Base-by-base conservation (phyloP, 30 jellyfish, hydroid and myxozoan genomes). In the Pelagia noctiluca region DNA sequence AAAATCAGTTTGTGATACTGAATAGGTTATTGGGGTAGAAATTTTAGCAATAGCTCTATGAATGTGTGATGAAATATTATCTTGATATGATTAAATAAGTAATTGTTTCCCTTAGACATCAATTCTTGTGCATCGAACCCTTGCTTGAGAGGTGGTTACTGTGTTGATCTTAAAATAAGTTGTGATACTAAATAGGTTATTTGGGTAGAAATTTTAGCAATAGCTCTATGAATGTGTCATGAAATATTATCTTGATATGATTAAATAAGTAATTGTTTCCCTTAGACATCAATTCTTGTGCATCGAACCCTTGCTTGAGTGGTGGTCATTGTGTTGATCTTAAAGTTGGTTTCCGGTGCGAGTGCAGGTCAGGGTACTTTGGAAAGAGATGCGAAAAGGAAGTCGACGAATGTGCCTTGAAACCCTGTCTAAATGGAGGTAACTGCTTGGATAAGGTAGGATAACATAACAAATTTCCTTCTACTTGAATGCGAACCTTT, bases 351-450 rank as follows among this genome's bases (percentile, higher is more conserved):
- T 92, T 61, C 65, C 91, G 93, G 23, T 92, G 98, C 67, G 96
- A 93, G 84, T 93, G 99, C 84, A 76, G 49, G 2, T 42, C 66
- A n/a, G 99, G 99, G 2, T 93, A 22, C 63, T 93, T 96, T 96
- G 99, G 99, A 52, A 57, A 35, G 29, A 69, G 80, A 42, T 93
- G 99, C 46, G 97, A 93, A 72, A 86, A 83, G 68, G 99, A 93
- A 76, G 93, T 93, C 32, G 92, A 93, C 68, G 97, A 93, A 4
- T 93, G 99, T 78, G 86, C 94, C 1, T 48, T 93, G 23, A 74
- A 78, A 34, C 99, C 99, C 30, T 93, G 99, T 42, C 26, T 87
- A 38, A 88, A 93, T 63, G 96, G 92, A 22, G 99, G 97, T 37
- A 87, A 96, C 16, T 93, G 99, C 62, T 76, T 93, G 16, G 99